Evolutionary conservation across 1,140 invertebrate genomes (phyloP), one percentile per base, ranked within the genome.

Genomic region (Riptortus pedestris): DNA sequence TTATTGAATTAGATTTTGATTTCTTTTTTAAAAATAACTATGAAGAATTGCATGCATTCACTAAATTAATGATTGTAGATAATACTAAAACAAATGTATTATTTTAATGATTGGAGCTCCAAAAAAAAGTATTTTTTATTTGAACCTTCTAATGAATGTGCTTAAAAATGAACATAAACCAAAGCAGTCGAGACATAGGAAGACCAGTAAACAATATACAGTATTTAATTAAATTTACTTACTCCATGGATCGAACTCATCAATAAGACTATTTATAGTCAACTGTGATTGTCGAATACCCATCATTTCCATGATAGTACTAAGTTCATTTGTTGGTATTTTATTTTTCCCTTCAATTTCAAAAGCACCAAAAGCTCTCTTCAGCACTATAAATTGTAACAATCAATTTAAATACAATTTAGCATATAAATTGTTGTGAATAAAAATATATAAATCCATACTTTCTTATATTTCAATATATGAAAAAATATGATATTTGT

Each of bases 331-430:
- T 57, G 83, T 81, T 63, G 81, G 80, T 68, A 90, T 88, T 66
- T 78, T 81, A 1, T 87, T 86, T 60, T 83, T 85, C 69, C 85
- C 85, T 63, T 87, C 86, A 43, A 83, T 81, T 71, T 90, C 88
- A 71, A 90, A 90, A 45, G 87, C 86, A 69, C 85, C 82, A 74
- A 90, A 90, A 16, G 86, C 86, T 70, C 85, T 86, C 65, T 83
- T 81, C 62, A 88, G 75, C 75, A 88, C 86, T 88, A 71, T 28
- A 69, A 68, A 66, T 4, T 31, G 2, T 55, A 22, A 20, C 9
- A 24, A 24, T 14, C 11, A n/a, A n/a, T n/a, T n/a, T n/a, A 22
- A 43, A 38, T 2, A n/a, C 28, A 31, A 48, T 38, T 60, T 2
- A 24, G 38, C 3, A 33, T 18, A 65, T 57, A 27, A 52, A 33